Evolutionary conservation across 1,140 invertebrate genomes (phyloP).

Genomic region (Ectropis grisescens): DNA sequence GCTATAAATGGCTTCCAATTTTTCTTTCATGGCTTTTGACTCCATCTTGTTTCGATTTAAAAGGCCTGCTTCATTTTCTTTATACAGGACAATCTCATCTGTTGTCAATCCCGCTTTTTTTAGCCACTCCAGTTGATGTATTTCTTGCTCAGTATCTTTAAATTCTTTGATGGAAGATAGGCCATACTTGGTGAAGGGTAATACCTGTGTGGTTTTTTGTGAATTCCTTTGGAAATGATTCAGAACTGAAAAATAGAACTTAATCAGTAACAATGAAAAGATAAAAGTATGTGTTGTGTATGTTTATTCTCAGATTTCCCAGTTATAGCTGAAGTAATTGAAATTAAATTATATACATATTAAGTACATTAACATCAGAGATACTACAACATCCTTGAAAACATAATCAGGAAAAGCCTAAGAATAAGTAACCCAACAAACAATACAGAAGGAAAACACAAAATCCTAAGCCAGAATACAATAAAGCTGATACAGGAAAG

Average conservation of each 20-base stretch:
- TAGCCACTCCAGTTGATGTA: conserved; percentile 43
- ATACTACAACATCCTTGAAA: too few relatives aligned
- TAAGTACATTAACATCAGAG: too few relatives aligned
- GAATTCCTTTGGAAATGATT: conserved; percentile 48
- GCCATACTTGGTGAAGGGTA: conserved; percentile 54
- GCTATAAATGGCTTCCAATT: conserved; percentile 35
- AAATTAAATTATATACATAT: too few relatives aligned
- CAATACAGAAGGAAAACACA: too few relatives aligned
- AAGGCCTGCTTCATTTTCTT: conserved; percentile 43
- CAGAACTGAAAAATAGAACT: conserved; percentile 23
- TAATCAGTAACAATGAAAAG: too few relatives aligned
- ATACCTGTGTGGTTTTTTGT: conserved; percentile 46
- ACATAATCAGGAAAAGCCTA: too few relatives aligned
- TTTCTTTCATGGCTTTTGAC: conserved; percentile 28
- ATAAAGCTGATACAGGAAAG: too few relatives aligned
- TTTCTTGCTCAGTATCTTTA: conserved; percentile 34
- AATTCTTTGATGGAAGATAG: conserved; percentile 43
- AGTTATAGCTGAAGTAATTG: too few relatives aligned
- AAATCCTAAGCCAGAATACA: too few relatives aligned
- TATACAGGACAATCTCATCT: conserved; percentile 50
- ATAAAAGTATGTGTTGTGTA: too few relatives aligned
- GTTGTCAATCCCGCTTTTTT: conserved; percentile 46
- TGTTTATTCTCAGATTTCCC: too few relatives aligned
- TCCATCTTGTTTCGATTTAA: conserved; percentile 42
- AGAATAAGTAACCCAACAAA: too few relatives aligned